phyloP scores from a whole-genome alignment of 2,113 vertebrate genomes.

The Sardina pilchardus region DNA sequence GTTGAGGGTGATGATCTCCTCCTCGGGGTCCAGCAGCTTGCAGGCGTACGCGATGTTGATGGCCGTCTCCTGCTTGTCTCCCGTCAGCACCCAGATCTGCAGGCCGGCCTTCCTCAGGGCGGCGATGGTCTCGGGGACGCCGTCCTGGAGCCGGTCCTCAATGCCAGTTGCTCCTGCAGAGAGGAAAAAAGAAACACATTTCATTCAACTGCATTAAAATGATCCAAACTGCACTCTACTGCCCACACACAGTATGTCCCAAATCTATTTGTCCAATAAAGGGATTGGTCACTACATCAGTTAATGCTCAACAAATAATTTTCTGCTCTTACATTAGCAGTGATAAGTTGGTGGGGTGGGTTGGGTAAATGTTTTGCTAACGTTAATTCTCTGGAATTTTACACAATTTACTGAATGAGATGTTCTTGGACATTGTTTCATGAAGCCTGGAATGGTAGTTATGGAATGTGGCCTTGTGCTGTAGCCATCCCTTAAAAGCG shows the following conservation, averaged over 20 bases:
- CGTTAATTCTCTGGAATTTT: neutral
- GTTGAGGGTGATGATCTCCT: conserved; percentile 91
- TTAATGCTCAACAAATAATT: neutral
- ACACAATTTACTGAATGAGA: neutral
- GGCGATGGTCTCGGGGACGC: conserved; percentile 91
- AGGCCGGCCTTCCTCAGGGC: conserved; percentile 87
- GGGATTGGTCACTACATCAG: neutral
- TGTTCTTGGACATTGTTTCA: neutral
- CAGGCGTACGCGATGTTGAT: conserved; percentile 94
- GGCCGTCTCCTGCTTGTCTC: conserved; percentile 97
- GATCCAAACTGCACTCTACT: neutral
- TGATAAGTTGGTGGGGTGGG: neutral
- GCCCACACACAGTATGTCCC: neutral
- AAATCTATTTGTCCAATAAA: neutral
- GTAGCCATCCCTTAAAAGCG: neutral
- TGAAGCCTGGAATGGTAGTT: neutral
- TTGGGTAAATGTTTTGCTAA: neutral
- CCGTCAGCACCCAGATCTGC: conserved; percentile 96
- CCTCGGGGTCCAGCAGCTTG: conserved; percentile 89
- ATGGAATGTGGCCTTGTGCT: neutral
- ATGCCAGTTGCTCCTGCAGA: conserved; percentile 88
- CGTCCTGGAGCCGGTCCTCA: conserved; percentile 94
- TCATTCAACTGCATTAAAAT: neutral
- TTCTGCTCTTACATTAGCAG: neutral
- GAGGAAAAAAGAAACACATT: neutral